Base-by-base conservation (phyloP, 2,888 invertebrate genomes). In the Coleophora deauratella region DNA sequence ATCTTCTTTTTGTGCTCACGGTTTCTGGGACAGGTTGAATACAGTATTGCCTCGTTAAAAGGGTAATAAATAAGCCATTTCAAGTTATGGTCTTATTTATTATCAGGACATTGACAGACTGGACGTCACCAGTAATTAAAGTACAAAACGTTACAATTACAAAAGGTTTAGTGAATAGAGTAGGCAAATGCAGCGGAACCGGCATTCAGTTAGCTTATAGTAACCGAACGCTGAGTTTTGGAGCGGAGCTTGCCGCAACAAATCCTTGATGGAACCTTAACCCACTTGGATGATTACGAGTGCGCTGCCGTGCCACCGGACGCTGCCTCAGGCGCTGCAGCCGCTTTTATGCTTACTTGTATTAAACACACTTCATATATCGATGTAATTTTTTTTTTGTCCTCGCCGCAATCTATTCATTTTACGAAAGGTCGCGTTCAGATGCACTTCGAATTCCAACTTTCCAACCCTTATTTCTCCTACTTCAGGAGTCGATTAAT, bases 231-330 rank as follows among this genome's bases (percentile, higher is more conserved):
- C 72, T 68, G 66, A 66, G 76, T 82, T 81, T 82, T 80, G 82
- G 84, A 82, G 80, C 82, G 84, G 81, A 70, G 81, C 80, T 84
- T 85, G 82, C 81, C 80, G 84, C 85, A 85, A 84, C 71, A 85
- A 84, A 85, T 82, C 85, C 85, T 85, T 86, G 85, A 69, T 78
- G 78, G 56, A 79, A 84, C 85, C 85, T 86, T 86, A 86, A 86
- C 85, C 85, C 74, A 86, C 72, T 86, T 86, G 80, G 74, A 72
- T 81, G 81, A 80, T 85, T 82, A 82, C 84, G 72, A 77, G 71
- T 69, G 69, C 74, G 69, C 66, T 66, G 21, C 21, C 21, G 21
- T 59, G 72, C 63, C 54, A 59, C 60, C 57, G 61, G 63, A 64
- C 73, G 71, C 68, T 52, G 61, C 54, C 54, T 51, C 50, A 52